Base-by-base conservation (phyloP, 2,797 vertebrate genomes). In the Pseudotriccus pelzelni region DNA sequence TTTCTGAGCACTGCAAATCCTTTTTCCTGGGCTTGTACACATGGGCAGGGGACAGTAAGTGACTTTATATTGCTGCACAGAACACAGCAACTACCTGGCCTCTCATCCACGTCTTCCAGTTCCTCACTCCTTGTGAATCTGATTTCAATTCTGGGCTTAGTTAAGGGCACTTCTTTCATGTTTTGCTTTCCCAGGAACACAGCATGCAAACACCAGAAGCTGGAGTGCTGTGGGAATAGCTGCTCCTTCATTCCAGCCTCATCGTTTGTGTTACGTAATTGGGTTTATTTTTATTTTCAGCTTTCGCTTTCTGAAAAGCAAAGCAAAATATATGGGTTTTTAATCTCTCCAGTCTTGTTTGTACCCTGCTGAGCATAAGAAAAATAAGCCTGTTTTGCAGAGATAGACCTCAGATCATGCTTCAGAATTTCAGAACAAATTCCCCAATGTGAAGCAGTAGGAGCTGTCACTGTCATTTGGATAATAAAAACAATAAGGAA, bases 221-320 rank as follows among this genome's bases (percentile, higher is more conserved):
- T 59, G 8, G 44, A 44, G 41, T 0, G 0, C 68, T 56, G 12
- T 44, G 63, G 68, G 53, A 89, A 36, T 56, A 80, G 32, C 90
- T 91, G 81, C 79, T 77, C 77, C 87, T 93, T 91, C 58, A 7
- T 52, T 76, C 76, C 27, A 46, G 34, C 41, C 46, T 83, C 72
- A 41, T 70, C 9, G 15, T 58, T 86, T 62, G 36, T 73, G 62
- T 78, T 96, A 60, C 67, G 55, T 92, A 89, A 83, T 62, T 83
- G n/a, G 47, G 68, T 96, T 91, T 90, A 37, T 23, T 85, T 94
- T 87, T 94, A 39, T 95, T 95, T 83, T 64, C 92, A 87, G 66
- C 80, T 79, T 91, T 74, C 8, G 19, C 32, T 63, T 68, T 76
- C 53, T 60, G 53, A 72, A 83, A 74, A 67, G 20, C 37, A 70